Conservation (phyloP, 2,113 vertebrate genomes). For the Paramisgurnus dabryanus region DNA sequence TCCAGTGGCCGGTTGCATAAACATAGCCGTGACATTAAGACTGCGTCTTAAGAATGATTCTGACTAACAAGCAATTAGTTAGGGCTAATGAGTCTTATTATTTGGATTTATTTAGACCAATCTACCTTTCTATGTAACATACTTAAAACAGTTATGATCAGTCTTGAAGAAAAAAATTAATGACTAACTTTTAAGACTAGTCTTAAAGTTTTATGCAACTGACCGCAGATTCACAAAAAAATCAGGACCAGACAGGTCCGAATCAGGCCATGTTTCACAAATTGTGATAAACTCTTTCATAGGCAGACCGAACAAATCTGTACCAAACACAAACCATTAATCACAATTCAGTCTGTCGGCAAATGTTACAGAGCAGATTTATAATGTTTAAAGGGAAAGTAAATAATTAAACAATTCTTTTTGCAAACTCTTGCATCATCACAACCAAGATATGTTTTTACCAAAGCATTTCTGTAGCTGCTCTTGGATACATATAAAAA, state of each 20-base stretch:
- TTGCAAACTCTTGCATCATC: conserved; percentile 34
- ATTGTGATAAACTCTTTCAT: neutral
- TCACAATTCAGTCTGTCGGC: neutral
- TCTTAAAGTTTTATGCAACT: too few species aligned
- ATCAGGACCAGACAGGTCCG: neutral
- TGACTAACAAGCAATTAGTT: too few species aligned
- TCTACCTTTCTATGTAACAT: too few species aligned
- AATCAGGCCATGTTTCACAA: neutral
- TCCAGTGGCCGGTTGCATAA: too few species aligned
- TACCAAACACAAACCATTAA: neutral
- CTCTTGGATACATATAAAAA: neutral
- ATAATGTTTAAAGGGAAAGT: conserved; percentile 21
- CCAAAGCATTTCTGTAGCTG: neutral
- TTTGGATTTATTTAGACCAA: too few species aligned
- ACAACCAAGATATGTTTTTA: conserved; percentile 22
- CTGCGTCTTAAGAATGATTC: too few species aligned
- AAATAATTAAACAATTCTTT: conserved; percentile 35
- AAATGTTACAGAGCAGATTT: neutral
- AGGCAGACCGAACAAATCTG: neutral
- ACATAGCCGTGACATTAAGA: too few species aligned
- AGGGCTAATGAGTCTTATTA: too few species aligned
- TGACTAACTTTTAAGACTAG: too few species aligned
- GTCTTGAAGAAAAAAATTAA: too few species aligned
- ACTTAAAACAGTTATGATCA: too few species aligned
- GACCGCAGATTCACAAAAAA: too few species aligned